A percentile compares a stretch with the other conserved stretches of the same genome.
Conservation (phyloP, 1,140 invertebrate species). For the Dysdera silvatica region DNA sequence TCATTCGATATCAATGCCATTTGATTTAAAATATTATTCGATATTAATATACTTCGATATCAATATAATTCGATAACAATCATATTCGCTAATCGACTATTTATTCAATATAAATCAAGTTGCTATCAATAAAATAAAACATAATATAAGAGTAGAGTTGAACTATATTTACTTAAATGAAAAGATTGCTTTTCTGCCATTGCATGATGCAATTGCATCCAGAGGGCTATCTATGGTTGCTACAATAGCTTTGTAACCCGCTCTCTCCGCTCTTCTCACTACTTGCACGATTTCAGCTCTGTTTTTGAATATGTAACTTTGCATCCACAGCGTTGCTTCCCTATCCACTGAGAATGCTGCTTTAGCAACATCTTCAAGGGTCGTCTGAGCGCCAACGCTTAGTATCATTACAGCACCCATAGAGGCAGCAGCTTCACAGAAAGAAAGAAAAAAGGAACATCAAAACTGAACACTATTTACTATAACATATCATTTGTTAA, state of each 20-base stretch:
- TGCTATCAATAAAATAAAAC: no score
- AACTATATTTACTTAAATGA: no score
- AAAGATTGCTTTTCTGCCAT: neutral
- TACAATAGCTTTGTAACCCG: conserved; percentile 43
- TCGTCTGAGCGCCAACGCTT: conserved; percentile 73
- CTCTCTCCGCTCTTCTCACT: conserved; percentile 39
- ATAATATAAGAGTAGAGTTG: no score
- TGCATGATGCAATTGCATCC: neutral
- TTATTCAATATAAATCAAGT: no score
- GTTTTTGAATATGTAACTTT: conserved; percentile 79
- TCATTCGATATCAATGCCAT: no score
- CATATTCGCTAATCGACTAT: no score
- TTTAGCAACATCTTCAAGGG: conserved; percentile 73
- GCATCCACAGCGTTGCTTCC: conserved; percentile 57
- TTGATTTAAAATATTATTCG: no score
- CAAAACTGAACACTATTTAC: no score
- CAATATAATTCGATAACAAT: no score
- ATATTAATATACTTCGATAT: no score
- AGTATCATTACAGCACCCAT: conserved; percentile 67
- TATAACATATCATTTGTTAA: no score
- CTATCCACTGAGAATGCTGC: conserved; percentile 64
- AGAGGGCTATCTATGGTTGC: conserved; percentile 44
- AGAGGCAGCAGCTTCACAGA: conserved; percentile 59
- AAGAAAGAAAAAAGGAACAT: neutral
- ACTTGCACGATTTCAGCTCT: conserved; percentile 39